Evolutionary conservation across 2,888 invertebrate species (phyloP), one percentile per base, ranked within the genome.

Genomic region (Brachynemurus nebulosus): DNA sequence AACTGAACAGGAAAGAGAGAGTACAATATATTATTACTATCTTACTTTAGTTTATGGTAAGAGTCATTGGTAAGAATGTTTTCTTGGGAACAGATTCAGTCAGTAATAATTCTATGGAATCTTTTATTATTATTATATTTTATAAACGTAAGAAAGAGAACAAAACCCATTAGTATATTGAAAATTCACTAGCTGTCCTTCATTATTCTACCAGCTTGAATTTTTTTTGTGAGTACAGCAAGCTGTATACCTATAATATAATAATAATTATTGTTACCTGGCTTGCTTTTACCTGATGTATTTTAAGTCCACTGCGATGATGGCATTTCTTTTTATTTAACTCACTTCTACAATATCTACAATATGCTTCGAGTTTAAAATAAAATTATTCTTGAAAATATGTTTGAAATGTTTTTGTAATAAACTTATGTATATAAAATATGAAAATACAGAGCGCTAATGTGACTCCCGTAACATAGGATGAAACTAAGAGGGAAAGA

Each of bases 1-100:
- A 37, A 19, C 37, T 21, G 21, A 42, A 42, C 42, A 42, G 42
- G 42, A 42, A 42, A 42, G 34, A 42, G 42, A 42, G 20, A 42
- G 34, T 9, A 36, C 36, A 36, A 16, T 36, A 36, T 8, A 16
- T 36, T 17, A 17, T 12, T 12, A 3, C 12, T 37, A 19, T 37
- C 17, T 18, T 19, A 20, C 17, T 37, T 18, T 21, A n/a, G 12
- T 33, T 33, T 33, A 14, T 33, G 33, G 33, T n/a, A n/a, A n/a
- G n/a, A n/a, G n/a, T n/a, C n/a, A n/a, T n/a, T 27, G 23, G 21
- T 25, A 40, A 40, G 40, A 40, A 40, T 40, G 40, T 40, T 40
- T 40, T 40, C 40, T 40, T 40, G 40, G 27, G 40, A 40, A 40
- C 40, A 16, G 36, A 40, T 20, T 40, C 37, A 37, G 30, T 30